Base-by-base conservation (phyloP, 2,113 vertebrate species). In the Tor tambroides region DNA sequence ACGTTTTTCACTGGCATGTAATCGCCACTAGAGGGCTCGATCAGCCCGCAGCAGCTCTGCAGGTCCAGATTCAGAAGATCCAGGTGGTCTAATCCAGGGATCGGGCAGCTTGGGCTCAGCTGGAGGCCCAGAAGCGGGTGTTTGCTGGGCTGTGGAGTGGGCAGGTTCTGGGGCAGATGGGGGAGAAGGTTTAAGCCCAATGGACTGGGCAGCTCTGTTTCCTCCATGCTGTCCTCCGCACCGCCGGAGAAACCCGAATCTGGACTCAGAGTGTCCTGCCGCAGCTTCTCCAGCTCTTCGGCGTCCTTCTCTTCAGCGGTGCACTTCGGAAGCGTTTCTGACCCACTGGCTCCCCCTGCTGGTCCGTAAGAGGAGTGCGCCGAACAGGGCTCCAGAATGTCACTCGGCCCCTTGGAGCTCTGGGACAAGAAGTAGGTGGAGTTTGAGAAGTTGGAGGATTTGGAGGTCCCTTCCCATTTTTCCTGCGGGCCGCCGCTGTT, bases 391-490 rank as follows among this genome's bases (percentile, higher is more conserved):
- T 87, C 49, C 74, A 93, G 90, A 23, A 77, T 30, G 63, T 77
- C 71, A 8, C 4, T 8, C 2, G 61, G 82, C 4, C 88, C 69
- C 46, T 82, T 87, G 11, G 89, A 84, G 26, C 67, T 89, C 46
- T 87, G 78, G 11, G 88, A 87, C 1, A 91, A 51, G 21, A 93
- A 91, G 87, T 94, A 93, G 35, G n/a, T 93, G 23, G 91, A 92
- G 78, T 94, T 94, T 80, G 90, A 90, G 90, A 94, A 94, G 81
- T 80, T 72, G 65, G 92, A 92, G 0, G 83, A 85, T 4, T 85
- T 67, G 6, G 12, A 3, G 43, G 6, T 56, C 5, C 11, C 10
- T 1, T 81, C 49, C 0, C 10, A 85, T 3, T 15, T 43, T 2
- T 87, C 84, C 54, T 43, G 61, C 77, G 87, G 63, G 0, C 28